Evolutionary conservation across 2,797 vertebrate species (phyloP), one percentile per base, ranked within the genome.

Genomic region (Myotis findleyi): DNA sequence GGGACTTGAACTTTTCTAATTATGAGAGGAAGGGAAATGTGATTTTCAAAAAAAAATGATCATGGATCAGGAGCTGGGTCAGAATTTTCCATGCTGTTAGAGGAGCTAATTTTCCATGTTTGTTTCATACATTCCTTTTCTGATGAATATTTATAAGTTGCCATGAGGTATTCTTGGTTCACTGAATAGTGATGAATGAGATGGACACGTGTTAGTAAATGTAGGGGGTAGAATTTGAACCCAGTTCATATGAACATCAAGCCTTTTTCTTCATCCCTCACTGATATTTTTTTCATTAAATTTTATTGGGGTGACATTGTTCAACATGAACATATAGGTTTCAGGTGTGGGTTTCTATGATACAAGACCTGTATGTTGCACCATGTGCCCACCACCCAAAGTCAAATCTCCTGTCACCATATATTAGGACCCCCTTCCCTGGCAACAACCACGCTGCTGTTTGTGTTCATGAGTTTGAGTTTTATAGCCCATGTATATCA

Each of bases 41-140:
- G 17, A 62, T 36, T 77, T 89, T 64, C 55, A 47, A 47, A 9
- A 77, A 21, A 21, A 76, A 76, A 27, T 53, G 69, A 30, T 62
- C 84, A 13, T 85, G 17, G 9, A 41, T 92, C 33, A 95, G 47
- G n/a, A 92, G 36, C 51, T 83, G 33, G 49, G 23, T 76, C 33
- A 93, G 36, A 86, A 77, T 53, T 80, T 64, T 59, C 14, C 44
- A 51, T 38, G 6, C 85, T 93, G 57, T 23, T 30, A 30, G 57
- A 95, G n/a, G n/a, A 90, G 36, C 51, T 83, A 86, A 77, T 59
- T 80, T 68, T 66, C 14, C 44, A 51, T 38, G 2, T 85, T 93
- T 62, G 59, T 62, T 62, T 92, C 55, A 93, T 2, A 49, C 13
- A 51, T 87, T 64, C 23, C 23, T 88, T 69, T 89, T 36, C 25